These are phyloP conservation scores for Malurus elegans DNA, from an alignment of 2,113 vertebrate species.

Conservation along the genomic window DNA sequence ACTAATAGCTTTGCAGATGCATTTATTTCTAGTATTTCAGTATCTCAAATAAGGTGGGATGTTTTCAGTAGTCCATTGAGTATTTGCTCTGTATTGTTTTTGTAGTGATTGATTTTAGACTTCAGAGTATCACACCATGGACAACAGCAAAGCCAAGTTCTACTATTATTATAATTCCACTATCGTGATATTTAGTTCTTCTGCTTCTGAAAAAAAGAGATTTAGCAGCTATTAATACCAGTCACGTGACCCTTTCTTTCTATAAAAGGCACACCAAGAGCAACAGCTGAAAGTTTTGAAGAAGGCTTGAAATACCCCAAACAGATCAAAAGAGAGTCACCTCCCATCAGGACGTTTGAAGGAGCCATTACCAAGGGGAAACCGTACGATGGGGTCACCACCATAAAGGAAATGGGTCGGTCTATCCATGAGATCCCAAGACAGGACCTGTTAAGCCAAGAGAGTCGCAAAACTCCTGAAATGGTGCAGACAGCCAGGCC, in stretches of 20 bases:
- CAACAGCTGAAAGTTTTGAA: slow-evolving; percentile 87
- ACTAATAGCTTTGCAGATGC: neutral
- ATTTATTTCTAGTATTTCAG: neutral
- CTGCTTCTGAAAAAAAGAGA: neutral
- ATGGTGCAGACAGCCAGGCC: slow-evolving; percentile 78
- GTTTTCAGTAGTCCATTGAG: neutral
- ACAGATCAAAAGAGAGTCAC: slow-evolving; percentile 94
- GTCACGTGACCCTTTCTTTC: neutral
- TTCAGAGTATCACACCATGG: neutral
- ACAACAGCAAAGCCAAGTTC: neutral
- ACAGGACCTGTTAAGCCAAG: slow-evolving; percentile 86
- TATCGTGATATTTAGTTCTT: neutral
- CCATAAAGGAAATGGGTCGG: slow-evolving; percentile 97
- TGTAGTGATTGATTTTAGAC: neutral
- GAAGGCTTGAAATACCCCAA: slow-evolving; percentile 94
- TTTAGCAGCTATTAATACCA: neutral
- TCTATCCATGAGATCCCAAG: slow-evolving; percentile 98
- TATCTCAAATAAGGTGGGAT: neutral
- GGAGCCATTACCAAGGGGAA: slow-evolving; percentile 95
- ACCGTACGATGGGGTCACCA: slow-evolving; percentile 92
- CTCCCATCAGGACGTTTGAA: slow-evolving; percentile 90
- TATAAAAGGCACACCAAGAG: slow-evolving; percentile 87
- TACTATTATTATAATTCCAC: neutral
- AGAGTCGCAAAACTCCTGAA: slow-evolving; percentile 91
- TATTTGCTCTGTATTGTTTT: neutral